These are phyloP conservation scores for Phania funesta DNA, from an alignment of 2,888 invertebrate species.

Conservation along the genomic window DNA sequence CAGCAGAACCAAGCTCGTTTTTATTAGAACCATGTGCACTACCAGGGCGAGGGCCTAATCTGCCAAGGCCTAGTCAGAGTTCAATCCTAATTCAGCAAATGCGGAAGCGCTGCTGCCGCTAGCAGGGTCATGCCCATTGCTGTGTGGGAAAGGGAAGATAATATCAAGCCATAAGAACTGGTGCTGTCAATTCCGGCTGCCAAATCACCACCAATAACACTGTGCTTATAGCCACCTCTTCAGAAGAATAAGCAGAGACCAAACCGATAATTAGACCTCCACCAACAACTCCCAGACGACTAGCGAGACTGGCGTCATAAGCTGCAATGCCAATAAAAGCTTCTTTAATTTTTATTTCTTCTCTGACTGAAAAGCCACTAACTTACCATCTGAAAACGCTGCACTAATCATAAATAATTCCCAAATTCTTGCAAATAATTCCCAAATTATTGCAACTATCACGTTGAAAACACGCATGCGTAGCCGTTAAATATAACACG, in stretches of 20 bases:
- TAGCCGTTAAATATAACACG: background rate
- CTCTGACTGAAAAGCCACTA: too few relatives aligned
- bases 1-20: background rate
- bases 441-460: conserved; percentile 61
- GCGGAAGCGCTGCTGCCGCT: background rate
- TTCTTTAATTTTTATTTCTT: too few relatives aligned
- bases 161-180: background rate
- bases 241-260: conserved; percentile 24
- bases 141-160: conserved; percentile 15
- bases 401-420: conserved; percentile 52
- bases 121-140: background rate
- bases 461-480: conserved; percentile 63
- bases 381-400: conserved; percentile 59
- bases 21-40: background rate
- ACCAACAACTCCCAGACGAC: conserved; percentile 27
- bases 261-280: conserved; percentile 41
- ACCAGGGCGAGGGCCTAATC: background rate
- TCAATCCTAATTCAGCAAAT: background rate
- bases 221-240: background rate
- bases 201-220: background rate
- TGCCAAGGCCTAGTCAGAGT: background rate
- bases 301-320: conserved; percentile 46
- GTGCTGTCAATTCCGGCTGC: background rate
- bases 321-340: conserved; percentile 37
- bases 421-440: conserved; percentile 56